Base-by-base conservation (phyloP, 2,888 invertebrate species). In the Lepetodrilus schrolli region DNA sequence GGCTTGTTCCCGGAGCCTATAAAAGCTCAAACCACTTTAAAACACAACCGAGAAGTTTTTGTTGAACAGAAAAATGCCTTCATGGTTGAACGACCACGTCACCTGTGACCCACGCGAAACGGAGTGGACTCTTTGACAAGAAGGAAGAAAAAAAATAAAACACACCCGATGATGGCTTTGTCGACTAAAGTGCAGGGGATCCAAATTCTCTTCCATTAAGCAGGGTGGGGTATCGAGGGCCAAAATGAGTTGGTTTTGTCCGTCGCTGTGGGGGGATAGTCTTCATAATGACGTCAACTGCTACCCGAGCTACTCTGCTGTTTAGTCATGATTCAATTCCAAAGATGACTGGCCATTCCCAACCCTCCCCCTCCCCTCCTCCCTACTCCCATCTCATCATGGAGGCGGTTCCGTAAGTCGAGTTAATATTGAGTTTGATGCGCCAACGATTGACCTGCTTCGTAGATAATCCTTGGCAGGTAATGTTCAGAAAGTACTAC, bases 251-350 rank as follows among this genome's bases (percentile, higher is more conserved):
- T 13, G 26, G 58, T 58, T 58, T 58, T 58, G 58, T 58, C 10
- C 30, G 26, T 10, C 58, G 17, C 58, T 13, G 26, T 30, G n/a
- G 58, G 58, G n/a, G 58, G 58, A 4, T n/a, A 17, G 58, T 58
- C 58, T 58, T 58, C 34, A 58, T n/a, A 58, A 58, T 58, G 34
- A 58, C 58, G 8, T 58, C 17, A 34, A 30, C 58, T 34, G n/a
- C n/a, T n/a, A n/a, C n/a, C n/a, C n/a, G n/a, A n/a, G n/a, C n/a
- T n/a, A n/a, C n/a, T n/a, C n/a, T n/a, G n/a, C n/a, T n/a, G n/a
- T n/a, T n/a, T n/a, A n/a, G n/a, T n/a, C n/a, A n/a, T n/a, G n/a
- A n/a, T n/a, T n/a, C n/a, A n/a, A n/a, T n/a, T n/a, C n/a, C n/a
- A n/a, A n/a, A n/a, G n/a, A n/a, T n/a, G n/a, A n/a, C n/a, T n/a